Conservation (phyloP, 1,140 invertebrate species). For the Lasioglossum albipes region DNA sequence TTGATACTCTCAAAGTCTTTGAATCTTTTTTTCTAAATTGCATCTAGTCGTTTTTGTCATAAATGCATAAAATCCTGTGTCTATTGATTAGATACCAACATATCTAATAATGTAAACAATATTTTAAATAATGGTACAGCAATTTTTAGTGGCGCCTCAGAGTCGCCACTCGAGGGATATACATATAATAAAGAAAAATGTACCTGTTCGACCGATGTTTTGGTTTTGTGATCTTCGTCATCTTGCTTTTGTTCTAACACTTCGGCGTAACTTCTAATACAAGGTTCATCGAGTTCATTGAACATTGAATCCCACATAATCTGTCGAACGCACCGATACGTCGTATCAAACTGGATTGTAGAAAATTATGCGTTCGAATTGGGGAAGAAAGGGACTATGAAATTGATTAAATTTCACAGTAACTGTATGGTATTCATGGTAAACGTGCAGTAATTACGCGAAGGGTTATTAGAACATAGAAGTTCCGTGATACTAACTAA, state of each 20-base stretch:
- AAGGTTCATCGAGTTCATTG: constrained; percentile 3
- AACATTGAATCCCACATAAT: constrained; percentile 53
- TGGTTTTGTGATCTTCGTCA: constrained; percentile 43
- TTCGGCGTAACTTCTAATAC: constrained; percentile 47
- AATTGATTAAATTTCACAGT: not conserved
- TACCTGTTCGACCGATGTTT: constrained; percentile 54
- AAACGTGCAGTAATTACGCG: constrained; percentile 11
- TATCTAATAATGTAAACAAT: too few relatives aligned
- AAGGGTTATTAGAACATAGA: not conserved
- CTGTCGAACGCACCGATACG: constrained; percentile 30
- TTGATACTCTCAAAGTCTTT: too few relatives aligned
- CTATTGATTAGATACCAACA: too few relatives aligned
- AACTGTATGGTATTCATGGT: not conserved
- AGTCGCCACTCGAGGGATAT: too few relatives aligned
- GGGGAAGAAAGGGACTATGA: not conserved
- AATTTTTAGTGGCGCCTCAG: too few relatives aligned
- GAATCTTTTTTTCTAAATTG: too few relatives aligned
- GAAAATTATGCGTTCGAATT: not conserved
- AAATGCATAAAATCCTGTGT: too few relatives aligned
- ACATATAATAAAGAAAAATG: not conserved
- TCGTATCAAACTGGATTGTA: not conserved
- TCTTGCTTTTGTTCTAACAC: constrained; percentile 51
- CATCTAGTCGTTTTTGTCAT: too few relatives aligned
- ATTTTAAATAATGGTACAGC: too few relatives aligned
- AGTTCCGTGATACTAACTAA: not conserved